A percentile compares a stretch with the other conserved stretches of the same genome.
phyloP scores from a whole-genome alignment of 2,113 vertebrate genomes.

The Ochotona curzoniae region DNA sequence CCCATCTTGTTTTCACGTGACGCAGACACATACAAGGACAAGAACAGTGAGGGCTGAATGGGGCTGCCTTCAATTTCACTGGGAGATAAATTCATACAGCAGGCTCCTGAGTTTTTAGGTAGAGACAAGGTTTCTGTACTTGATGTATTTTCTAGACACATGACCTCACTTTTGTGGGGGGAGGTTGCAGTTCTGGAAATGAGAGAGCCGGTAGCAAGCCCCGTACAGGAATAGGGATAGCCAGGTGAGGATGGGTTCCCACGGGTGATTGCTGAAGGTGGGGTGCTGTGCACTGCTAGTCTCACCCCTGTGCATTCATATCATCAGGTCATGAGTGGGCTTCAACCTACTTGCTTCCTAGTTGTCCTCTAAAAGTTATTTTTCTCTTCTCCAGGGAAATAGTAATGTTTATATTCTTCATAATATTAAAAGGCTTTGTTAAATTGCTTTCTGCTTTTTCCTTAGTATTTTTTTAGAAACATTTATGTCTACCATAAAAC shows the following conservation, averaged over 20 bases:
- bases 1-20: neutral
- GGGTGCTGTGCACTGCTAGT: neutral
- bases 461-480: constrained; percentile 39
- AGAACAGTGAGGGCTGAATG: neutral
- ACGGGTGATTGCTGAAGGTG: too few relatives aligned
- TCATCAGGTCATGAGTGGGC: neutral
- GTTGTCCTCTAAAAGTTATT: neutral
- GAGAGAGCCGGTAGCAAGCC: neutral
- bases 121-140: neutral
- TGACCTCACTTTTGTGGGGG: neutral
- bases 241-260: neutral
- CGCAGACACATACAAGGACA: neutral
- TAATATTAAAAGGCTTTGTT: neutral
- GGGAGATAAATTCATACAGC: neutral
- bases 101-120: neutral
- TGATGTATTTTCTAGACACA: neutral
- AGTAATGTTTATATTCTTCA: neutral
- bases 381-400: constrained; percentile 14
- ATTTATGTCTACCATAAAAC: neutral
- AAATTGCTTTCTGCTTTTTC: neutral
- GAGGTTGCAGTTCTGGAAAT: neutral
- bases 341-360: neutral
- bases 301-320: neutral
- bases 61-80: neutral
- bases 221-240: neutral